phyloP scores from a whole-genome alignment of 2,888 invertebrate genomes.

The Metacarcinus magister region DNA sequence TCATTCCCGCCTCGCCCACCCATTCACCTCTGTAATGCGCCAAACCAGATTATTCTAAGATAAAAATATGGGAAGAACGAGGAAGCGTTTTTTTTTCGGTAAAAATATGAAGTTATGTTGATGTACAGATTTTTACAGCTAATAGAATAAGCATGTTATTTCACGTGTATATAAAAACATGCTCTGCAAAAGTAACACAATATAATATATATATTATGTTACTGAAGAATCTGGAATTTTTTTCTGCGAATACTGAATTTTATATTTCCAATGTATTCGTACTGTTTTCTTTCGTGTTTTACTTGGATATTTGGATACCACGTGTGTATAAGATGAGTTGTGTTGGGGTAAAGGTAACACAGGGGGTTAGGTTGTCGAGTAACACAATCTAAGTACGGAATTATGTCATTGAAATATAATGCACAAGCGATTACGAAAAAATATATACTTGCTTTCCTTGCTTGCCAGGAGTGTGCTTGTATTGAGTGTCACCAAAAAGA shows the following conservation, averaged over 20 bases:
- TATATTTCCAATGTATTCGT: not conserved
- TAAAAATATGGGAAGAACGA: not conserved
- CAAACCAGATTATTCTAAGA: not conserved
- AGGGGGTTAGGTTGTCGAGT: too few relatives aligned
- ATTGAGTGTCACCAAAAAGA: too few relatives aligned
- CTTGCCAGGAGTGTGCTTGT: too few relatives aligned
- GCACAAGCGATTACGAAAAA: too few relatives aligned
- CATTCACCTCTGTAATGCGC: not conserved
- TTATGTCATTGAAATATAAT: too few relatives aligned
- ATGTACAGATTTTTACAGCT: not conserved
- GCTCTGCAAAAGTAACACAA: not conserved
- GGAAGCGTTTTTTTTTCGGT: not conserved
- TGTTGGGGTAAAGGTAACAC: too few relatives aligned
- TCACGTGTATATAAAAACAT: not conserved
- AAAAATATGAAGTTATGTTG: slow-evolving; percentile 39
- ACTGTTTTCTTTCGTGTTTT: not conserved
- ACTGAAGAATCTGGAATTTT: not conserved
- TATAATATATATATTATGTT: slow-evolving; percentile 26
- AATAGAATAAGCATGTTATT: not conserved
- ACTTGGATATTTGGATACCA: not conserved
- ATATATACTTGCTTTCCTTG: too few relatives aligned
- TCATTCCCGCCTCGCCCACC: not conserved
- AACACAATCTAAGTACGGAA: too few relatives aligned
- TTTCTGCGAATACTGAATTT: not conserved
- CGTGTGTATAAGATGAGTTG: not conserved